Evolutionary conservation across 2,797 vertebrate genomes (phyloP).

Genomic region (Gallinago solitaria): DNA sequence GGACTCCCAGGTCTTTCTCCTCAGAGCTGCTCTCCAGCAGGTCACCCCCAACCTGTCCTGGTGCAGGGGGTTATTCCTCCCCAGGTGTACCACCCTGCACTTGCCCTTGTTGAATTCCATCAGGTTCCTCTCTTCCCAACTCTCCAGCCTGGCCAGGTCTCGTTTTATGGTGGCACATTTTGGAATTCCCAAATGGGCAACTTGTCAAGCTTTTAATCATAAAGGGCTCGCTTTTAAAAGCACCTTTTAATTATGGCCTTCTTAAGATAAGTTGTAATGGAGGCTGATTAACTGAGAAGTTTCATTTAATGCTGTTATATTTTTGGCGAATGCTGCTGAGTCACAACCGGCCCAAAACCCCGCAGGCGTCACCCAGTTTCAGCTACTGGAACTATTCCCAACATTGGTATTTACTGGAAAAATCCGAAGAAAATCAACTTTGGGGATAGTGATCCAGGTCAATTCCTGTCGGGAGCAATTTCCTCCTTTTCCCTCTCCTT

Average conservation of each 20-base stretch:
- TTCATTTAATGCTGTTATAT: neutral
- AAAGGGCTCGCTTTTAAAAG: neutral
- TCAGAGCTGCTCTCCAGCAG: too few relatives aligned
- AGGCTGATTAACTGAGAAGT: slow-evolving; percentile 12
- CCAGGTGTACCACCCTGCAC: too few relatives aligned
- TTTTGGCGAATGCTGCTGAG: slow-evolving; percentile 23
- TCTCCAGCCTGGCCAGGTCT: too few relatives aligned
- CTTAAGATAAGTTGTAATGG: neutral
- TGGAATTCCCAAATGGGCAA: neutral
- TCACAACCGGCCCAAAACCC: neutral
- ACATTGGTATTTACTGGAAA: rapidly evolving
- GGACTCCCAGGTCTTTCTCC: too few relatives aligned
- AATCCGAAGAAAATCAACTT: neutral
- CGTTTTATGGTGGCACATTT: too few relatives aligned
- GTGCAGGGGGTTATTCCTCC: too few relatives aligned
- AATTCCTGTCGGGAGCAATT: neutral
- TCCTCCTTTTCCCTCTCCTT: neutral
- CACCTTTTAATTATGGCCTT: neutral
- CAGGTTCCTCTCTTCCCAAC: too few relatives aligned
- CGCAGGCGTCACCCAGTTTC: neutral
- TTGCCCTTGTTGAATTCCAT: too few relatives aligned
- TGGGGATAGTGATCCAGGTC: neutral
- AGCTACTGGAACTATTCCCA: neutral
- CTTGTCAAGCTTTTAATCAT: neutral
- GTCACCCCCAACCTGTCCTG: too few relatives aligned